Evolutionary conservation across 2,888 invertebrate species (phyloP), one percentile per base, ranked within the genome.

Genomic region (Drosophila rubida): DNA sequence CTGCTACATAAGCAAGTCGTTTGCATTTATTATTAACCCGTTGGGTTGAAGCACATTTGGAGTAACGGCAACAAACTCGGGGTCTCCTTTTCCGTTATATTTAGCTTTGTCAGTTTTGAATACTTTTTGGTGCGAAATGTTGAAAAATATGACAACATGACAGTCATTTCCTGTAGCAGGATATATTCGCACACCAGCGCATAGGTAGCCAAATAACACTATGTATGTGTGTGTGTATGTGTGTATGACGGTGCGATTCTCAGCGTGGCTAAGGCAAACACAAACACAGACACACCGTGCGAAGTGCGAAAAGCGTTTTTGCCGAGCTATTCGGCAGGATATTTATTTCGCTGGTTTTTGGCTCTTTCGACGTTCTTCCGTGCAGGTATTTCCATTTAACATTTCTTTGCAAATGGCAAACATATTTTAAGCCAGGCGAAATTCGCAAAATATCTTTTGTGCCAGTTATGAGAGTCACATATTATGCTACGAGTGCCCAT

Each of bases 91-190:
- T 23, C 27, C 14, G 23, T 41, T 32, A 11, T 32, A 4, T 45
- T 30, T 4, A 11, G 37, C 45, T 54, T 50, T 69, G 58, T 59
- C 61, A 51, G 45, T 27, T 62, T 66, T 62, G 23, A 41, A 46
- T 57, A 61, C 44, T 35, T 59, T 65, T 64, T 46, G 37, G 44
- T 66, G 76, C 37, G 32, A 70, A 70, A 66, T 66, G 61, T 51
- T 66, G 44, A 58, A 70, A 74, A 74, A 76, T 66, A 62, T 76
- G 77, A 67, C 72, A 76, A 71, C 51, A 62, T 63, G 72, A 67
- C 66, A 55, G 55, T 59, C 59, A 67, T 76, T 76, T 75, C 59
- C 77, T 53, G 61, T 50, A 46, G 59, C 67, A 62, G 67, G 77
- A 76, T 67, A 76, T 67, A 49, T 59, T 51, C 32, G 45, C 25